phyloP scores from a whole-genome alignment of 2,888 invertebrate species.

The Torymus texanus region DNA sequence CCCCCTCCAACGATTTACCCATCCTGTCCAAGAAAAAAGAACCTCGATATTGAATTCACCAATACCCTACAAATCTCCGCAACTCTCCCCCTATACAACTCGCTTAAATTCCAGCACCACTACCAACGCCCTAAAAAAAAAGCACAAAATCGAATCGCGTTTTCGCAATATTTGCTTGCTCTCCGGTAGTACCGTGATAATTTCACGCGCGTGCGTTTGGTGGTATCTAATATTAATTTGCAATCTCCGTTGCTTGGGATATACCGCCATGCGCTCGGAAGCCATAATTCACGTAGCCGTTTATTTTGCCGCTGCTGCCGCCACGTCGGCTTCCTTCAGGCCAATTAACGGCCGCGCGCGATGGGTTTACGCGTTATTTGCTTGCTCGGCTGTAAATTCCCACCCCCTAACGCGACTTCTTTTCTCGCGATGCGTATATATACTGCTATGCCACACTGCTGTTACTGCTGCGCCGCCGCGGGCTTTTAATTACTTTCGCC shows the following conservation, averaged over 20 bases:
- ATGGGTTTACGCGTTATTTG: conserved; percentile 25
- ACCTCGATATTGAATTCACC: too few relatives aligned
- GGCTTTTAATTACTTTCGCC: conserved; percentile 2
- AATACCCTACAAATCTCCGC: too few relatives aligned
- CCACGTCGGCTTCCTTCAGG: conserved; percentile 10
- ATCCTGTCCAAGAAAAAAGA: too few relatives aligned
- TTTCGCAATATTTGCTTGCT: too few relatives aligned
- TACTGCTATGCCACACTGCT: background rate
- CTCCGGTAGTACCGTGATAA: too few relatives aligned
- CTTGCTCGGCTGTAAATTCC: conserved; percentile 25
- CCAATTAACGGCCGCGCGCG: conserved; percentile 22
- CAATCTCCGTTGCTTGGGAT: conserved; percentile 22
- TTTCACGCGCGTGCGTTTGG: background rate
- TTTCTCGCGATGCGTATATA: too few relatives aligned
- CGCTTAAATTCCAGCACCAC: too few relatives aligned
- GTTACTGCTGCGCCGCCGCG: background rate
- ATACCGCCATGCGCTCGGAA: background rate
- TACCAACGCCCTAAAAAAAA: too few relatives aligned
- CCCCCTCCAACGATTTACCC: too few relatives aligned
- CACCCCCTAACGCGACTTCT: too few relatives aligned
- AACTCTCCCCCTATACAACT: too few relatives aligned
- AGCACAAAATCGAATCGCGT: too few relatives aligned
- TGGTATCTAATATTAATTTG: conserved; percentile 38
- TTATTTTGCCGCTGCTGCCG: conserved; percentile 18
- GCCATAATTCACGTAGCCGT: conserved; percentile 30